Conservation (phyloP, 2,113 vertebrate species). For the Prunella fulvescens region DNA sequence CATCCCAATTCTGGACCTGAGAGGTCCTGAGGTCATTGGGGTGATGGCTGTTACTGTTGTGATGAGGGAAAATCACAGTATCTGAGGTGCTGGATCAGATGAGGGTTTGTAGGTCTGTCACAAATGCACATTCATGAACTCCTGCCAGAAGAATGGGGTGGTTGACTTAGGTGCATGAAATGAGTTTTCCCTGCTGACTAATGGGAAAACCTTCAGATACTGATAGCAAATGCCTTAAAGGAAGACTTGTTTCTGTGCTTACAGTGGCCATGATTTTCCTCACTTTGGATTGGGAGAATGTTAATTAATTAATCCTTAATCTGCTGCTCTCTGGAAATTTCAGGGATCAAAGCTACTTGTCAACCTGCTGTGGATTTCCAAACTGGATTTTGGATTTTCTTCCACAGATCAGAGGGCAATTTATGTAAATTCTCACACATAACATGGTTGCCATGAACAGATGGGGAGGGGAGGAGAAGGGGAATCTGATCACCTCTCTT, state of each 20-base stretch:
- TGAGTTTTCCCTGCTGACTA: background rate
- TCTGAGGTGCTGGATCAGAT: background rate
- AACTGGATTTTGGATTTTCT: slow-evolving; percentile 64
- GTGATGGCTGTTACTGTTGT: background rate
- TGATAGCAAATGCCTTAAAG: background rate
- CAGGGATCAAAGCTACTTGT: slow-evolving; percentile 46
- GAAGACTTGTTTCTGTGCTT: background rate
- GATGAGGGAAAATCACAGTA: background rate
- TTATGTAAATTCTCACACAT: slow-evolving; percentile 58
- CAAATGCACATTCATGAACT: background rate
- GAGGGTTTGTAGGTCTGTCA: background rate
- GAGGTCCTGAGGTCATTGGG: background rate
- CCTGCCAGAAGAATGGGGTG: background rate
- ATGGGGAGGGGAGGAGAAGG: slow-evolving; percentile 63
- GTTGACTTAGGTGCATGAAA: background rate
- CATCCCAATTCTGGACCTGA: background rate
- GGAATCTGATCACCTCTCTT: slow-evolving; percentile 66
- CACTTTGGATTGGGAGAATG: background rate
- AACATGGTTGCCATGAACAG: slow-evolving; percentile 49
- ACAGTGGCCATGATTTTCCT: background rate
- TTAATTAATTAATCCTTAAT: slow-evolving; percentile 62
- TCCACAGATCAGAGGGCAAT: slow-evolving; percentile 55
- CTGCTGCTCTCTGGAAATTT: slow-evolving; percentile 31
- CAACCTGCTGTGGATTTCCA: slow-evolving; percentile 47
- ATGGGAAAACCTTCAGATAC: background rate